Percentiles rank a stretch among this genome's conserved stretches.
Evolutionary conservation across 2,888 invertebrate species (phyloP).

Genomic region (Diogma glabrata): DNA sequence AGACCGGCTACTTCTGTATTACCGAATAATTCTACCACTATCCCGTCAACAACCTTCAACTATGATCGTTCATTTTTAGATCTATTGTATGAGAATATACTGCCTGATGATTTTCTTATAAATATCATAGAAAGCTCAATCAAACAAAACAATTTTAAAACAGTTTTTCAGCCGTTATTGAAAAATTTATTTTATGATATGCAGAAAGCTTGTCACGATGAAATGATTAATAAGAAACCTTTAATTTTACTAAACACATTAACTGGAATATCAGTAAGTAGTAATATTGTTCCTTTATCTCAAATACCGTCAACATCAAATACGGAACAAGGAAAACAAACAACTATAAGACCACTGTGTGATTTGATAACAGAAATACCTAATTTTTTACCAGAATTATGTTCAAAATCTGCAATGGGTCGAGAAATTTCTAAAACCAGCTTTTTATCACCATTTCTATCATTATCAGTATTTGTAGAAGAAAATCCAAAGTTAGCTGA

Average conservation of each 20-base stretch:
- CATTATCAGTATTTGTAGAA: constrained; percentile 85
- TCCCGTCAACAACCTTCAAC: no score
- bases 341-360: constrained; percentile 66
- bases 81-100: constrained; percentile 44
- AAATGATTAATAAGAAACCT: constrained; percentile 28
- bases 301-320: background rate
- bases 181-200: constrained; percentile 33
- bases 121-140: constrained; percentile 44
- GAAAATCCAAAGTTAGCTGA: constrained; percentile 85
- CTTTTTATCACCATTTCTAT: constrained; percentile 84
- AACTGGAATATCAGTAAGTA: background rate
- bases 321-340: background rate
- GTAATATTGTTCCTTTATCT: background rate
- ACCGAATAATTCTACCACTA: no score
- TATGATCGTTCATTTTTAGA: constrained; percentile 38
- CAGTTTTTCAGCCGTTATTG: constrained; percentile 31
- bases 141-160: constrained; percentile 30
- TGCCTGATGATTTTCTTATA: constrained; percentile 51
- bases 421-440: constrained; percentile 77
- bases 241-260: background rate
- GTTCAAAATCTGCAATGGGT: constrained; percentile 61
- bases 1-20: no score
- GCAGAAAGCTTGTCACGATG: constrained; percentile 25
- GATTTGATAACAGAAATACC: constrained; percentile 49
- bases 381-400: constrained; percentile 61